Percentiles rank a stretch among this genome's conserved stretches.
phyloP scores from a whole-genome alignment of 2,113 vertebrate genomes.

The Phyllopteryx taeniolatus region DNA sequence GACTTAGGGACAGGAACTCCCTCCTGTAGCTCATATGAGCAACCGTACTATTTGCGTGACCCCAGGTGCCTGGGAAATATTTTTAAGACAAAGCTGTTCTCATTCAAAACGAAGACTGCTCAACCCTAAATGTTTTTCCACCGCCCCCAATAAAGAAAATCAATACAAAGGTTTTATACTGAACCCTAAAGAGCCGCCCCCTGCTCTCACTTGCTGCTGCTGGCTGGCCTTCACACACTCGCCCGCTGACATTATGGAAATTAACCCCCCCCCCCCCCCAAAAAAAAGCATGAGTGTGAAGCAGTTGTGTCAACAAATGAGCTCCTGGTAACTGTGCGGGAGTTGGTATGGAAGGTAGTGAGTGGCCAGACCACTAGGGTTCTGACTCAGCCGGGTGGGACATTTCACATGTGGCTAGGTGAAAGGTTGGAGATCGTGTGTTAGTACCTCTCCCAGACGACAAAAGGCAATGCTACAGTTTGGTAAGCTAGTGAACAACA shows the following conservation, averaged over 20 bases:
- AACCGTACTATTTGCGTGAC: neutral
- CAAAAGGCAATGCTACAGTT: neutral
- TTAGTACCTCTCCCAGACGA: slow-evolving; percentile 5
- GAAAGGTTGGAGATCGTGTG: slow-evolving; percentile 22
- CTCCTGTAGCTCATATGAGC: neutral
- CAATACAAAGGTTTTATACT: slow-evolving; percentile 38
- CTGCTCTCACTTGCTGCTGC: slow-evolving; percentile 52
- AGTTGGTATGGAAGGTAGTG: neutral
- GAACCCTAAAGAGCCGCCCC: slow-evolving; percentile 55
- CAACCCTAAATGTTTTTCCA: slow-evolving; percentile 31
- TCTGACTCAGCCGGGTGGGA: slow-evolving; percentile 36
- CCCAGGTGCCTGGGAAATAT: neutral
- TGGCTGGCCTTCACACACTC: slow-evolving; percentile 50
- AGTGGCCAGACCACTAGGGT: neutral
- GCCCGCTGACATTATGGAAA: slow-evolving; percentile 19
- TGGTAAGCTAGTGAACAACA: neutral
- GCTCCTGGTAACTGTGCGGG: neutral
- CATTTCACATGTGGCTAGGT: slow-evolving; percentile 51
- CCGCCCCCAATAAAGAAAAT: neutral
- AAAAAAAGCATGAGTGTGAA: neutral
- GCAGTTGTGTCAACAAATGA: neutral
- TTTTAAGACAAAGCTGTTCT: neutral
- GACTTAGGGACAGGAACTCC: slow-evolving; percentile 1
- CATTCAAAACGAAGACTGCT: neutral
- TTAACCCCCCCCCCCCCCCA: slow-evolving; percentile 21